Evolutionary conservation across 2,797 vertebrate genomes (phyloP), one percentile per base, ranked within the genome.

Genomic region (Sebastolobus altivelis): DNA sequence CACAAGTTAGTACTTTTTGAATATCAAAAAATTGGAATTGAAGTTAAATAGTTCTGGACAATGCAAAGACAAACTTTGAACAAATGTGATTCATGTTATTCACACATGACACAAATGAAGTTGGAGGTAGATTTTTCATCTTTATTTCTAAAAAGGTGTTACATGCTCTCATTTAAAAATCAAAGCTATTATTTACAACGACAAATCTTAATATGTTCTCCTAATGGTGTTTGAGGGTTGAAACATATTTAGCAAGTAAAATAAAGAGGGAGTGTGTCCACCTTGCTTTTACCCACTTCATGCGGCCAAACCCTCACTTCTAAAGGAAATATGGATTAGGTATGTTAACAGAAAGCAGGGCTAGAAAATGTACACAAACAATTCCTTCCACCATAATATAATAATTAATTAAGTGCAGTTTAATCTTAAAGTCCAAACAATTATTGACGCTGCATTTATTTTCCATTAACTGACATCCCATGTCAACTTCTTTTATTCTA

Each of bases 171-270:
- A 83, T 91, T 94, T 89, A 90, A 92, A 94, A 94, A 93, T 93
- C 89, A 92, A 94, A 91, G 89, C 82, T 92, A 92, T 89, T 95
- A 95, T 95, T 92, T 95, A 96, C 94, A 95, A 89, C 89, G 90
- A 92, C 87, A 89, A 68, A 87, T 84, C 77, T 94, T 94, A 95
- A 95, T 94, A 95, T 93, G 89, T 84, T 80, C 68, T 91, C 91
- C 84, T 85, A 85, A 91, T 69, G 84, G 20, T 81, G 78, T 78
- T 82, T 68, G 43, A 85, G 59, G 72, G 84, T 59, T 86, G 58
- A 90, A 92, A 92, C 84, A 85, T 84, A 89, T 85, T 90, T 79
- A 85, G 80, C 68, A 77, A 90, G 75, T 79, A 88, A 89, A 89
- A 82, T 70, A 68, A 81, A 43, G 59, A 70, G 66, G 37, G 20